phyloP scores from a whole-genome alignment of 1,140 invertebrate genomes.

The Drosophila grimshawi region DNA sequence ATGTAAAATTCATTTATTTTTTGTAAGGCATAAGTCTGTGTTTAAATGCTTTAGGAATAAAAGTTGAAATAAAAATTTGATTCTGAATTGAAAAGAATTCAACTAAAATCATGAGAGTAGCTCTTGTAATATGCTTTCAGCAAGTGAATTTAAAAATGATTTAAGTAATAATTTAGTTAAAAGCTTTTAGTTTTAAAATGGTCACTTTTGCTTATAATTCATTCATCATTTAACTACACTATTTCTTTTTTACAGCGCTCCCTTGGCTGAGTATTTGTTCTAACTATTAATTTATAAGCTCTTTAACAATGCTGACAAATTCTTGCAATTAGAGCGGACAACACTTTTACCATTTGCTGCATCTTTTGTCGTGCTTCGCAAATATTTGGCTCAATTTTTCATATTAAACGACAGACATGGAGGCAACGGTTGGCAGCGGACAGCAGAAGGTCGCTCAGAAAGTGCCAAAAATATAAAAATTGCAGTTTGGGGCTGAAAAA shows the following conservation, averaged over 20 bases:
- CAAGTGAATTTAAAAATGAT: no score
- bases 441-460: conserved; percentile 47
- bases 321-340: conserved; percentile 63
- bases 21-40: no score
- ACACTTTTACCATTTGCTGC: conserved; percentile 21
- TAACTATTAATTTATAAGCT: conserved; percentile 68
- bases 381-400: conserved; percentile 80
- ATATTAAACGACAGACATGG: conserved; percentile 69
- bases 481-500: conserved; percentile 62
- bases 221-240: background rate
- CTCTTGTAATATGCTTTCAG: no score
- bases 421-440: background rate
- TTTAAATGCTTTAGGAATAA: no score
- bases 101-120: no score
- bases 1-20: no score
- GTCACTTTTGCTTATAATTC: background rate
- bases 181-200: background rate
- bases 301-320: conserved; percentile 74
- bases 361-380: conserved; percentile 48
- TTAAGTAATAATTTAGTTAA: no score
- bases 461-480: conserved; percentile 73
- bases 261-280: background rate
- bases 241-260: background rate
- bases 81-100: no score
- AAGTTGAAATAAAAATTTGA: no score